Conservation (phyloP, 2,797 vertebrate species). For the Cygnus olor region DNA sequence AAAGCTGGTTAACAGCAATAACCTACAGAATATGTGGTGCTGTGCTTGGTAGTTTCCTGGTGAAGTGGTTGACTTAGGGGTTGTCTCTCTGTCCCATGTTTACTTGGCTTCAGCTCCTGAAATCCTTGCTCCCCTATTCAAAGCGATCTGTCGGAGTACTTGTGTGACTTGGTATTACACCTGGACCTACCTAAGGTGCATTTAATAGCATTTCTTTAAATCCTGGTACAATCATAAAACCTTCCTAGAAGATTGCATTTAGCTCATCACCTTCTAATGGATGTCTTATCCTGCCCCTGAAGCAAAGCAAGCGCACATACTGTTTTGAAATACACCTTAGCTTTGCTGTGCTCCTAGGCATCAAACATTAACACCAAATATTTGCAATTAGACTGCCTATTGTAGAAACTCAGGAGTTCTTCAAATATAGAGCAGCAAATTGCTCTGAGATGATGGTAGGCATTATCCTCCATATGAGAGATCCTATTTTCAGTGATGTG, state of each 20-base stretch:
- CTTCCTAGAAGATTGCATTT: constrained; percentile 6
- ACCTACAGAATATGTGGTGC: neutral
- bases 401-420: constrained; percentile 39
- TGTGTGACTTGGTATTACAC: neutral
- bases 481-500: constrained; percentile 34
- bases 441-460: constrained; percentile 47
- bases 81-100: neutral
- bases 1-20: neutral
- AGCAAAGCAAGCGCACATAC: neutral
- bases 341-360: constrained; percentile 19
- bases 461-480: constrained; percentile 35
- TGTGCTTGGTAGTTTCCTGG: neutral
- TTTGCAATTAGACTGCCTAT: constrained; percentile 58
- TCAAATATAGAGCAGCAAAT: constrained; percentile 52
- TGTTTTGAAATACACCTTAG: constrained; percentile 31
- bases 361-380: constrained; percentile 46
- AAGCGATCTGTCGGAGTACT: neutral
- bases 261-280: constrained; percentile 29
- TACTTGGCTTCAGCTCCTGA: neutral
- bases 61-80: neutral
- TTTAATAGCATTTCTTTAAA: neutral
- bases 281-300: neutral
- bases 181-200: neutral
- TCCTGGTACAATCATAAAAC: neutral
- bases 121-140: neutral